Evolutionary conservation across 2,888 invertebrate species (phyloP).

Genomic region (Phyto melanocephala): DNA sequence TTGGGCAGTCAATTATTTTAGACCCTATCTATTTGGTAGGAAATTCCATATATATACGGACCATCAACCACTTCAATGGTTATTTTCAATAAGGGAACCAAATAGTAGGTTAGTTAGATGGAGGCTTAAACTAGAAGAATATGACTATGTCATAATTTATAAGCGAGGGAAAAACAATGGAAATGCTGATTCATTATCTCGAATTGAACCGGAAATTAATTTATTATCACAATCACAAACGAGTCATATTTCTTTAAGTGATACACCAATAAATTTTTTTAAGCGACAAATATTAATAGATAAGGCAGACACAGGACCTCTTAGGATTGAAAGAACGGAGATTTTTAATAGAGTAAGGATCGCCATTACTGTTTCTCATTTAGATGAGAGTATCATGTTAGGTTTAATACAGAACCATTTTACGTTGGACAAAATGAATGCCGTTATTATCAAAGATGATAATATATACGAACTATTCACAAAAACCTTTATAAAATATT

Average conservation of each 20-base stretch:
- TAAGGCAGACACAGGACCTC: not conserved
- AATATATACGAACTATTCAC: not conserved
- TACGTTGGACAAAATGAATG: not conserved
- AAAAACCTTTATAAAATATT: not conserved
- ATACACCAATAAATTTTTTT: not conserved
- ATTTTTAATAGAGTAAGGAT: not conserved
- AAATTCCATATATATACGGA: too few relatives aligned
- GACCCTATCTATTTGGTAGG: constrained; percentile 53
- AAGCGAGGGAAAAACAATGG: not conserved
- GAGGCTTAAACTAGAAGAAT: constrained; percentile 8
- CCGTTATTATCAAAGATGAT: not conserved
- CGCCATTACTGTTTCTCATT: not conserved
- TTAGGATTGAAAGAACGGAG: not conserved
- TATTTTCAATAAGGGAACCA: constrained; percentile 41
- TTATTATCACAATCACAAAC: not conserved
- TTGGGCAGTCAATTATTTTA: constrained; percentile 43
- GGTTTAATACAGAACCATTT: not conserved
- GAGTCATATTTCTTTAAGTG: not conserved
- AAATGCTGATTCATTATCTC: constrained; percentile 45
- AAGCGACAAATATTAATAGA: not conserved
- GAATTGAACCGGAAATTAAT: constrained; percentile 21
- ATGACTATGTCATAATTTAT: constrained; percentile 35
- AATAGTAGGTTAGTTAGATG: not conserved
- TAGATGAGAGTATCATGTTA: not conserved
- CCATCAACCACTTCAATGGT: too few relatives aligned